These are phyloP conservation scores for Microplitis deprimator DNA, from an alignment of 2,888 invertebrate species.

Conservation along the genomic window DNA sequence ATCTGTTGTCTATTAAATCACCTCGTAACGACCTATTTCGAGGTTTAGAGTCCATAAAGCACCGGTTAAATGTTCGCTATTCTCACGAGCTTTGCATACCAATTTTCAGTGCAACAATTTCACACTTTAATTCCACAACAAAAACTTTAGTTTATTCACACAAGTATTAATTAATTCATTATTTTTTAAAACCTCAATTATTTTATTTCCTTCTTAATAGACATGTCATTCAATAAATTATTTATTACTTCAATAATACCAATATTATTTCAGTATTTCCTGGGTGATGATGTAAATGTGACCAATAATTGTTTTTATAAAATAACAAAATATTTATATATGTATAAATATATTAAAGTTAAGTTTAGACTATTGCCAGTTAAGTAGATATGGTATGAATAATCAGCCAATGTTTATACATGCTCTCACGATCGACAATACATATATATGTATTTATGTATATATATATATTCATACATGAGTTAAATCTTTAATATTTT, in stretches of 20 bases:
- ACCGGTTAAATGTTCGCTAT: constrained; percentile 49
- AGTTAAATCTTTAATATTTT: constrained; percentile 25
- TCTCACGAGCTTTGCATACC: constrained; percentile 43
- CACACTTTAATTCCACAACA: background rate
- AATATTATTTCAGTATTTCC: background rate
- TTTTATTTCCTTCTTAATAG: background rate
- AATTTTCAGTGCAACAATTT: constrained; percentile 18
- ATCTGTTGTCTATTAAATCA: constrained; percentile 64
- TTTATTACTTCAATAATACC: background rate
- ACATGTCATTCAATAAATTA: background rate
- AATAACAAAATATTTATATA: constrained; percentile 22
- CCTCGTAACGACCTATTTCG: constrained; percentile 56
- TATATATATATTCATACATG: background rate
- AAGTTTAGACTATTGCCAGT: constrained; percentile 36
- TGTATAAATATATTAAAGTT: constrained; percentile 6
- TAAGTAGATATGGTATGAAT: constrained; percentile 40
- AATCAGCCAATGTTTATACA: constrained; percentile 33
- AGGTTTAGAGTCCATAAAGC: constrained; percentile 54
- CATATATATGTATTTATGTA: constrained; percentile 1
- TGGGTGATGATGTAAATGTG: constrained; percentile 19
- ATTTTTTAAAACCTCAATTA: too few relatives aligned
- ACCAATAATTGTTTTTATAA: constrained; percentile 2
- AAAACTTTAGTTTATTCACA: constrained; percentile 2
- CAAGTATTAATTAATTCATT: background rate
- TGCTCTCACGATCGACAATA: constrained; percentile 37